These are phyloP conservation scores for Channallabes apus DNA, from an alignment of 2,797 vertebrate species.

Conservation along the genomic window DNA sequence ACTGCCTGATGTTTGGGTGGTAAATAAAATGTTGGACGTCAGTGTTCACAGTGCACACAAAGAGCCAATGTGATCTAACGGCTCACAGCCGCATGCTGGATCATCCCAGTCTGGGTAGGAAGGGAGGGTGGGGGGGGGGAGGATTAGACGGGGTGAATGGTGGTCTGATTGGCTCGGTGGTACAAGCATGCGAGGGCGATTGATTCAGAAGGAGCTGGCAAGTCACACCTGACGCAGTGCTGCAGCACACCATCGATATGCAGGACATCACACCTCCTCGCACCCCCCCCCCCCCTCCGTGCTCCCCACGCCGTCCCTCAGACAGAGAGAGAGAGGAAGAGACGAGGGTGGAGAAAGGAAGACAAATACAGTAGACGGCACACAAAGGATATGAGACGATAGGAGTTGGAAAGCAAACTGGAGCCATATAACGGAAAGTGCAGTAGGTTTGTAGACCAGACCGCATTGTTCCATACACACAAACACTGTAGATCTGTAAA, in stretches of 20 bases:
- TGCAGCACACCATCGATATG: slow-evolving; percentile 62
- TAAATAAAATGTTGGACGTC: slow-evolving; percentile 46
- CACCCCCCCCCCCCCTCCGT: background rate
- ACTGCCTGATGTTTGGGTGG: slow-evolving; percentile 23
- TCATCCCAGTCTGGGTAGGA: slow-evolving; percentile 27
- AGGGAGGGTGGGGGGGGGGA: slow-evolving; percentile 29
- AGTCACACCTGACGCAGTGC: slow-evolving; percentile 63
- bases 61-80: slow-evolving; percentile 45
- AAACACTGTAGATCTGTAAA: slow-evolving; percentile 1
- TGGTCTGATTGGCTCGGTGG: slow-evolving; percentile 55
- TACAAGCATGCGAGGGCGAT: slow-evolving; percentile 53
- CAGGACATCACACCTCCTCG: slow-evolving; percentile 29
- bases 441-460: slow-evolving; percentile 26
- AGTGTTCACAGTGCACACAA: slow-evolving; percentile 45
- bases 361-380: background rate
- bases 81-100: slow-evolving; percentile 39
- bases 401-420: slow-evolving; percentile 9
- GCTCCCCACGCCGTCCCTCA: background rate
- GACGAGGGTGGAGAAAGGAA: background rate
- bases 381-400: background rate
- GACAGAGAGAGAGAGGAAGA: slow-evolving; percentile 3
- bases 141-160: slow-evolving; percentile 13
- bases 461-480: background rate
- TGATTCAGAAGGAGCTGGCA: slow-evolving; percentile 37
- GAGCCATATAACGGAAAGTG: slow-evolving; percentile 13